These are phyloP conservation scores for Oryzias celebensis DNA, from an alignment of 2,113 vertebrate genomes.

Conservation along the genomic window DNA sequence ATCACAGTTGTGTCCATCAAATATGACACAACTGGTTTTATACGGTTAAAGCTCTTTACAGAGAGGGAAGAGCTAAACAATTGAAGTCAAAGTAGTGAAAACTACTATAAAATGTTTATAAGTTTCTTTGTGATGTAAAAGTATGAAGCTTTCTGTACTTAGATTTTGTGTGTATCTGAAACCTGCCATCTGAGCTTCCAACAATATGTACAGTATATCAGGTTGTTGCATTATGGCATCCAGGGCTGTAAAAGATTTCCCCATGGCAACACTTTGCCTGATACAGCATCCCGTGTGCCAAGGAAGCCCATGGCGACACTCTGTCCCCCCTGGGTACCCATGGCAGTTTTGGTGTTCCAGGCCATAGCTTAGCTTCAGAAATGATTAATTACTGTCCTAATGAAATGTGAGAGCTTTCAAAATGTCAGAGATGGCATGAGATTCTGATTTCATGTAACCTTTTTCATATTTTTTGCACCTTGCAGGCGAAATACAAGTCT, in stretches of 20 bases:
- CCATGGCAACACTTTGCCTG: slow-evolving; percentile 52
- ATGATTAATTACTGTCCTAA: slow-evolving; percentile 78
- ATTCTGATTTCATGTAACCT: slow-evolving; percentile 22
- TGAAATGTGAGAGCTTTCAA: slow-evolving; percentile 73
- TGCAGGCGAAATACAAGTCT: neutral
- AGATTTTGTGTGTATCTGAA: slow-evolving; percentile 3
- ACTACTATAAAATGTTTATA: no score
- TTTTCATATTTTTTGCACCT: slow-evolving; percentile 6
- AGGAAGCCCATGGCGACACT: slow-evolving; percentile 47
- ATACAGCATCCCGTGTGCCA: slow-evolving; percentile 30
- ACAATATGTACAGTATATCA: slow-evolving; percentile 26
- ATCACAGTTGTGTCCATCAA: no score
- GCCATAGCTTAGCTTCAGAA: slow-evolving; percentile 60
- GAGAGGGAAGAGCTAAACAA: no score
- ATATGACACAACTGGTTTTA: no score
- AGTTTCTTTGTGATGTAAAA: no score
- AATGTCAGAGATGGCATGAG: slow-evolving; percentile 73
- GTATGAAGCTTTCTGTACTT: no score
- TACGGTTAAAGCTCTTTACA: no score
- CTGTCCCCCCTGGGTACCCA: slow-evolving; percentile 10
- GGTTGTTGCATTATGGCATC: slow-evolving; percentile 13
- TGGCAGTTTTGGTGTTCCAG: slow-evolving; percentile 52
- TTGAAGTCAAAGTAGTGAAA: no score
- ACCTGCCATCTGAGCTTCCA: slow-evolving; percentile 25
- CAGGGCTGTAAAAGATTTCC: slow-evolving; percentile 35